Conservation (phyloP, 1,140 invertebrate genomes). For the Micrasema longulum region DNA sequence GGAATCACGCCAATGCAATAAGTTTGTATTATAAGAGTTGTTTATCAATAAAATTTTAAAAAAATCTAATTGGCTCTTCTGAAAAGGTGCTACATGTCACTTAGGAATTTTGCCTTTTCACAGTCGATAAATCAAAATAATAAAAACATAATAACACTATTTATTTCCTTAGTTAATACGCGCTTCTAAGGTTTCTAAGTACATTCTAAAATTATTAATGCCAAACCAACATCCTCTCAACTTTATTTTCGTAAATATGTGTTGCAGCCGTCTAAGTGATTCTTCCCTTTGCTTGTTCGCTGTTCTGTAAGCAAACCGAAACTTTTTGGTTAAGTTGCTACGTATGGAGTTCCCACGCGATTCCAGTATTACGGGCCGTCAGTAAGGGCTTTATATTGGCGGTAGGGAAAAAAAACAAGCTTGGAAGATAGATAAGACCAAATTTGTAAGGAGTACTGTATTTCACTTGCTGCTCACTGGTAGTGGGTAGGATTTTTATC, state of each 20-base stretch:
- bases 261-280: conserved; percentile 19
- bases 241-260: background rate
- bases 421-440: conserved; percentile 36
- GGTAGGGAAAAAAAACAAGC: conserved; percentile 24
- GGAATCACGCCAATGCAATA: too few species aligned
- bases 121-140: too few species aligned
- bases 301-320: conserved; percentile 7
- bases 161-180: background rate
- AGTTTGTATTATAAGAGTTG: too few species aligned
- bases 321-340: conserved; percentile 26
- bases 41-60: too few species aligned
- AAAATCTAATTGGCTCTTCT: too few species aligned
- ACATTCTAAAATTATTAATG: too few species aligned
- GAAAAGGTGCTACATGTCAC: too few species aligned
- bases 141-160: too few species aligned
- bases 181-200: background rate
- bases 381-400: conserved; percentile 37
- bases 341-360: conserved; percentile 31
- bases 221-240: too few species aligned
- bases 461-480: too few species aligned
- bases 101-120: too few species aligned
- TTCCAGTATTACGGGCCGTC: conserved; percentile 33
- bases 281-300: conserved; percentile 14
- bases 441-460: conserved; percentile 36
- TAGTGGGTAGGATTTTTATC: too few species aligned